Conservation (phyloP, 2,888 invertebrate genomes). For the Mamestra brassicae region DNA sequence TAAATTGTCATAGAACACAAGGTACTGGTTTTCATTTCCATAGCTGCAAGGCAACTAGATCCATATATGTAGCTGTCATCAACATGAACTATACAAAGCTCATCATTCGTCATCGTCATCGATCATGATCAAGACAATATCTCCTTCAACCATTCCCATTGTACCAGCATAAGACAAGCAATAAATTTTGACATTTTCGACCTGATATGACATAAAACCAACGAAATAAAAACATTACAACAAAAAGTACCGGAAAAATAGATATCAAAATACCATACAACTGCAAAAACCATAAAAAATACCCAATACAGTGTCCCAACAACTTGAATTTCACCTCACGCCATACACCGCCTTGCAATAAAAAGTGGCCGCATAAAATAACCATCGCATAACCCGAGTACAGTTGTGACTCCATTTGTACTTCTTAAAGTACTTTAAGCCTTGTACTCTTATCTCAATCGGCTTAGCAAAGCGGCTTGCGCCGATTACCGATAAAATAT, state of each 20-base stretch:
- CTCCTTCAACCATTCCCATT: neutral
- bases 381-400: conserved; percentile 75
- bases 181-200: conserved; percentile 28
- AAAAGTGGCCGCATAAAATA: conserved; percentile 77
- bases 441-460: conserved; percentile 71
- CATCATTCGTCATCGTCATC: conserved; percentile 11
- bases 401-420: conserved; percentile 77
- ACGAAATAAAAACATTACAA: conserved; percentile 42
- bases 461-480: conserved; percentile 66
- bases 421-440: conserved; percentile 68
- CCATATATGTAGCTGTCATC: neutral
- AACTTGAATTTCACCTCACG: conserved; percentile 59
- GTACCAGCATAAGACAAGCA: neutral
- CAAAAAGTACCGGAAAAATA: conserved; percentile 24
- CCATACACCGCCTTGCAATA: conserved; percentile 65
- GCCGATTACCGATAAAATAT: conserved; percentile 57
- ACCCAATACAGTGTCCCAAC: conserved; percentile 64
- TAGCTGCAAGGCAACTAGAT: neutral
- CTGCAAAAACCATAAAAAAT: conserved; percentile 46
- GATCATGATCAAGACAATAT: conserved; percentile 31
- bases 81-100: neutral
- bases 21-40: neutral
- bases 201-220: conserved; percentile 23
- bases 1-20: neutral
- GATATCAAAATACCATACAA: conserved; percentile 54